These are phyloP conservation scores for Drosophila neocordata DNA, from an alignment of 1,140 invertebrate species.

Conservation along the genomic window DNA sequence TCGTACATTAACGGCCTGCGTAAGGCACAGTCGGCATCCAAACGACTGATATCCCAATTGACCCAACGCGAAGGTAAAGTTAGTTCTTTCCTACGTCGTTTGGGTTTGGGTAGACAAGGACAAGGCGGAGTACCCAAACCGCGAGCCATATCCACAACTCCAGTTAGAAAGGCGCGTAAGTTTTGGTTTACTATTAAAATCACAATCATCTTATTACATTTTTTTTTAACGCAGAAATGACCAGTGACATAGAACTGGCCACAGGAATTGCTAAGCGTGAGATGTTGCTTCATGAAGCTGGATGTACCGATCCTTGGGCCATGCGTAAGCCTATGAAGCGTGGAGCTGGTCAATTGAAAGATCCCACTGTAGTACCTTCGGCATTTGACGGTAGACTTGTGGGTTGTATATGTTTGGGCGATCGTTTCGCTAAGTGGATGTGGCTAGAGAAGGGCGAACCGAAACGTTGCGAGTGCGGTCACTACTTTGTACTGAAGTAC, in stretches of 20 bases:
- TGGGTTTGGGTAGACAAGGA: conserved; percentile 36
- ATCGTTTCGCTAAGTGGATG: conserved; percentile 94
- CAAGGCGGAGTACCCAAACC: conserved; percentile 4
- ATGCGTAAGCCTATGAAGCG: conserved; percentile 88
- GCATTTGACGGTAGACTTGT: conserved; percentile 93
- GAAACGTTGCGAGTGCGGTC: conserved; percentile 95
- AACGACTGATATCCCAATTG: conserved; percentile 66
- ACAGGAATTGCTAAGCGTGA: conserved; percentile 96
- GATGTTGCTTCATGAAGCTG: conserved; percentile 90
- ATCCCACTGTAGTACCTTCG: conserved; percentile 94
- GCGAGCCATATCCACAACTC: conserved; percentile 53
- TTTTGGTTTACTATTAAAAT: not conserved
- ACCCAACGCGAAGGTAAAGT: conserved; percentile 53
- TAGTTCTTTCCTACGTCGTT: conserved; percentile 27
- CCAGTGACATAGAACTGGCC: conserved; percentile 94
- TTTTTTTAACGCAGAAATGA: conserved; percentile 81
- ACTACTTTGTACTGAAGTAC: conserved; percentile 96
- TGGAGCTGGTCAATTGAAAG: conserved; percentile 90
- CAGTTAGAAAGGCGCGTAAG: conserved; percentile 53
- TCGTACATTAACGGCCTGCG: conserved; percentile 60
- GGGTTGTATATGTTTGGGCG: conserved; percentile 97
- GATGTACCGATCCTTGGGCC: conserved; percentile 94
- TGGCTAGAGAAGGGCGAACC: conserved; percentile 93
- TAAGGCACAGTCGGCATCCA: conserved; percentile 40
- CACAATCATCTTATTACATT: conserved; percentile 51